phyloP scores from a whole-genome alignment of 2,797 vertebrate genomes.

The Pelochelys cantorii region DNA sequence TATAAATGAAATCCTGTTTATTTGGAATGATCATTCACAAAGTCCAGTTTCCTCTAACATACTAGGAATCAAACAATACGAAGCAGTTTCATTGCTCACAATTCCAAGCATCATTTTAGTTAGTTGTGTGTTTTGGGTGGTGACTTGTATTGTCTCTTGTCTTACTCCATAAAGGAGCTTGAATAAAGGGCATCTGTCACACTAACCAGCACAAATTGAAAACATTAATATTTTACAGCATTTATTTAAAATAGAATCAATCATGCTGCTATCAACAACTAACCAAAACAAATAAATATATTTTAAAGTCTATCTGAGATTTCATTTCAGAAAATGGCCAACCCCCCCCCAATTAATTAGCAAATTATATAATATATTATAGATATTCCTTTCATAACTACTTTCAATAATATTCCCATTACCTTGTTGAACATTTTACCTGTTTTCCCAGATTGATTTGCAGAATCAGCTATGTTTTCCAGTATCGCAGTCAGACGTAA shows the following conservation, averaged over 20 bases:
- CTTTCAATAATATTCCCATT: neutral
- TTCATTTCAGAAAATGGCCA: neutral
- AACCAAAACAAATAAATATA: neutral
- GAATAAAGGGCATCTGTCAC: neutral
- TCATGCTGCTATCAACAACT: neutral
- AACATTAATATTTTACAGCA: neutral
- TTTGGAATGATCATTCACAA: too few relatives aligned
- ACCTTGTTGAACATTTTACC: conserved; percentile 73
- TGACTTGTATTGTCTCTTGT: neutral
- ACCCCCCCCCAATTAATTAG: neutral
- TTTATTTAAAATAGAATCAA: neutral
- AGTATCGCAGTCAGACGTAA: conserved; percentile 82
- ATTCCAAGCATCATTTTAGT: neutral
- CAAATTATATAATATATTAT: neutral
- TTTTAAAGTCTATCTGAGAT: neutral
- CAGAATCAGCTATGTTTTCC: conserved; percentile 81
- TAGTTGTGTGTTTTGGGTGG: neutral
- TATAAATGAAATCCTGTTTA: too few relatives aligned
- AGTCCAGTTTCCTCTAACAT: too few relatives aligned
- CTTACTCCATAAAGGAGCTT: neutral
- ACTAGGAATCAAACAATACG: too few relatives aligned
- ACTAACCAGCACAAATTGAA: neutral
- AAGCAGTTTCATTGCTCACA: too few relatives aligned
- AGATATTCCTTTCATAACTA: neutral
- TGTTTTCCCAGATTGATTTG: conserved; percentile 67